phyloP scores from a whole-genome alignment of 2,888 invertebrate genomes.

The Tetragonula carbonaria region DNA sequence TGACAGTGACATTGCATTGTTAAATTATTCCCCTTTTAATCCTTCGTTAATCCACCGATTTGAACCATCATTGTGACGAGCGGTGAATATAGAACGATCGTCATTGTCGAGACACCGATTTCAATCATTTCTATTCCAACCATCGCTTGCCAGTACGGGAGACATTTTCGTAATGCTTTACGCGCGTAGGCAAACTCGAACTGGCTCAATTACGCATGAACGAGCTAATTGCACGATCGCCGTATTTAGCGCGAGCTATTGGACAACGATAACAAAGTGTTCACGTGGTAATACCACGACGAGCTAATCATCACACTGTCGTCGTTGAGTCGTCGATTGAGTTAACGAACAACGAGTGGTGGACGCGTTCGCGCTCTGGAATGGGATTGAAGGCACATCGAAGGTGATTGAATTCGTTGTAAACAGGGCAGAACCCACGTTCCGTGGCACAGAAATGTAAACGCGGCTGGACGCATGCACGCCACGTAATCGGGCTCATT shows the following conservation, averaged over 20 bases:
- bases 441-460: constrained; percentile 40
- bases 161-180: constrained; percentile 19
- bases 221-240: constrained; percentile 31
- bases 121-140: too few relatives aligned
- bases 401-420: constrained; percentile 34
- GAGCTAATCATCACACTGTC: not conserved
- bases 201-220: constrained; percentile 6
- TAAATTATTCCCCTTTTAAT: too few relatives aligned
- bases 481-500: constrained; percentile 24
- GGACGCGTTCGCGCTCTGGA: constrained; percentile 16
- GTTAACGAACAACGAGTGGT: constrained; percentile 23
- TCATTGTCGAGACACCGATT: not conserved
- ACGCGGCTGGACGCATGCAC: not conserved
- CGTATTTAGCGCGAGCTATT: constrained; percentile 54
- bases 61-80: not conserved
- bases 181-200: constrained; percentile 26
- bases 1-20: not conserved
- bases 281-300: constrained; percentile 7
- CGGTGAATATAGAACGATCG: not conserved
- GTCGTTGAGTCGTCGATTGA: constrained; percentile 5
- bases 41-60: not conserved
- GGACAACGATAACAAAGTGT: constrained; percentile 57
- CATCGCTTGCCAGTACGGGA: not conserved
- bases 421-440: constrained; percentile 34
- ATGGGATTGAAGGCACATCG: not conserved